Conservation (phyloP, 1,140 invertebrate species). For the Papilio glaucus region DNA sequence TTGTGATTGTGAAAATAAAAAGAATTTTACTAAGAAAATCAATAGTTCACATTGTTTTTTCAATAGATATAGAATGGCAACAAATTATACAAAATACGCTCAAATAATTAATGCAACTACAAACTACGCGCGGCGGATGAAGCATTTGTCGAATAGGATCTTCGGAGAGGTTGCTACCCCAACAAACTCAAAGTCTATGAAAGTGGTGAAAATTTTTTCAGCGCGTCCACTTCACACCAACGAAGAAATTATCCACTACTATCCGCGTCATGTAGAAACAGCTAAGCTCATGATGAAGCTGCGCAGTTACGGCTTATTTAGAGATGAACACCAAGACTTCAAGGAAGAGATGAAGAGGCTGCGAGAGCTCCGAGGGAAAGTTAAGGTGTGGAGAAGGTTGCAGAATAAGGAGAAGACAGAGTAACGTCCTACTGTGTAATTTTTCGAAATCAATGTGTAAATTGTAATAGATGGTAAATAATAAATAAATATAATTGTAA, state of each 20-base stretch:
- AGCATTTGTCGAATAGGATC: conserved; percentile 92
- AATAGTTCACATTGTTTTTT: background rate
- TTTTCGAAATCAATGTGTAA: no score
- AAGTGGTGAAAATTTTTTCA: conserved; percentile 92
- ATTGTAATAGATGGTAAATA: no score
- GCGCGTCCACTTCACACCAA: conserved; percentile 90
- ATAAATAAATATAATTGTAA: no score
- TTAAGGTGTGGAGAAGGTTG: conserved; percentile 75
- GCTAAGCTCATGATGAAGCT: conserved; percentile 88
- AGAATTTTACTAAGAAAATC: background rate
- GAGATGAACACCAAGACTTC: conserved; percentile 97
- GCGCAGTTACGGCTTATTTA: conserved; percentile 90
- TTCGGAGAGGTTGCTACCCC: conserved; percentile 94
- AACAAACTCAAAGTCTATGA: conserved; percentile 89
- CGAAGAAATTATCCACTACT: conserved; percentile 91
- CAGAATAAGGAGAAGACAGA: conserved; percentile 60
- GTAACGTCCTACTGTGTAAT: background rate
- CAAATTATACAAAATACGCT: conserved; percentile 86
- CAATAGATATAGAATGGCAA: conserved; percentile 57
- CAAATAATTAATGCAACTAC: conserved; percentile 88
- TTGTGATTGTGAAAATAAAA: background rate
- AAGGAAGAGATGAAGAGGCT: conserved; percentile 94
- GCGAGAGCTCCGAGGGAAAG: conserved; percentile 91
- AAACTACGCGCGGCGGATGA: conserved; percentile 93
- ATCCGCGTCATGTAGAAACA: conserved; percentile 92